Evolutionary conservation across 2,888 invertebrate genomes (phyloP), one percentile per base, ranked within the genome.

Genomic region (Netelia melanura): DNA sequence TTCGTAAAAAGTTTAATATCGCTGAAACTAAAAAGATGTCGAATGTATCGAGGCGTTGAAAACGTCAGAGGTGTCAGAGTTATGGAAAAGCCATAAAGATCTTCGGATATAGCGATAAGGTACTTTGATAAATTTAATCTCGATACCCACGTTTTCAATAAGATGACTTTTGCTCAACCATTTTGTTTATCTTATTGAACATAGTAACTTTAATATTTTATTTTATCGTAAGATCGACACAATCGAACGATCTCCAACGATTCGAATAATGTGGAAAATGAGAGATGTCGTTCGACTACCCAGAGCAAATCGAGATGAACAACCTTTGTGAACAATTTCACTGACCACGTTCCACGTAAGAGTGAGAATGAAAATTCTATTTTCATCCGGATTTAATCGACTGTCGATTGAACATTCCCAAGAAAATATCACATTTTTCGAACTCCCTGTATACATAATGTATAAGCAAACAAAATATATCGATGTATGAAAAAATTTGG

Each of bases 401-500:
- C 1, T 56, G 17, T 38, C 48, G 21, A 62, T 62, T 25, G 11
- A 62, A 70, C 14, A 78, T 70, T 23, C 14, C n/a, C 38, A 61
- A 6, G 52, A 21, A 38, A 78, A 70, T 52, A 14, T 58, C 5
- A 30, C 21, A 5, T 14, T 14, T 64, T 52, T 54, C 21, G 11
- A 43, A 25, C 11, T 48, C 30, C 11, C 25, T 54, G 14, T 43
- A 64, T 78, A 62, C 68, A 54, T 56, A 64, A 62, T 58, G 75
- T 25, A 17, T 43, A 44, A 62, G 61, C 78, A 71, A 65, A 78
- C 79, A 64, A 61, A 78, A 67, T 58, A 62, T 38, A 44, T 44
- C 30, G 21, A 79, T 72, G 86, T 74, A 89, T 89, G 85, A 86
- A 90, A 90, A 85, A 90, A 89, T 86, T 78, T 76, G 64, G 86